Percentiles rank a stretch among this genome's conserved stretches.
phyloP scores from a whole-genome alignment of 2,888 invertebrate species.

The Encarsia formosa region DNA sequence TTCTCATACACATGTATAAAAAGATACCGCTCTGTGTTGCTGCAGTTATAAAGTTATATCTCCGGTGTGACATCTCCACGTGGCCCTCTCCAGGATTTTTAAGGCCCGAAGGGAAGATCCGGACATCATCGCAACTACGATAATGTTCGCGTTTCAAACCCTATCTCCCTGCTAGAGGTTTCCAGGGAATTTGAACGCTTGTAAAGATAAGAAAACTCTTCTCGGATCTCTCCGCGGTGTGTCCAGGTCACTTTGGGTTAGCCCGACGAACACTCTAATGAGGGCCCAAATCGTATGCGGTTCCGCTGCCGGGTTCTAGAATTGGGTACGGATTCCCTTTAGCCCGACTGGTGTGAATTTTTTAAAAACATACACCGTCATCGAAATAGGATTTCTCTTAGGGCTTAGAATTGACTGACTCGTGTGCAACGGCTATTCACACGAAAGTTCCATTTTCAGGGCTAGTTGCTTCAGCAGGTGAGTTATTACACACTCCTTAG shows the following conservation, averaged over 20 bases:
- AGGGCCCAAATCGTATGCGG: constrained; percentile 53
- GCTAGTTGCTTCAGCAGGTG: too few species aligned
- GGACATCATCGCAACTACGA: constrained; percentile 53
- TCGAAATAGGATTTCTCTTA: too few species aligned
- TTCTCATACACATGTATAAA: too few species aligned
- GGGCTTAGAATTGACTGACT: too few species aligned
- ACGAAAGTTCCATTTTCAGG: too few species aligned
- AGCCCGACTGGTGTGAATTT: constrained; percentile 54
- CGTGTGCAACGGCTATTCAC: too few species aligned
- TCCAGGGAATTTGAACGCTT: constrained; percentile 55
- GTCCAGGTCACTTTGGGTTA: constrained; percentile 57
- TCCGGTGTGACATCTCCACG: constrained; percentile 45
- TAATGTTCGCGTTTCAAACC: constrained; percentile 55
- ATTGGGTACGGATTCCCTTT: constrained; percentile 59
- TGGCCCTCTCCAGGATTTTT: constrained; percentile 52
- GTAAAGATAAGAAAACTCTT: constrained; percentile 56
- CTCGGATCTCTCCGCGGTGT: constrained; percentile 57
- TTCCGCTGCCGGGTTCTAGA: constrained; percentile 60
- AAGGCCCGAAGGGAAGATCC: constrained; percentile 53
- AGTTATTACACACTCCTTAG: too few species aligned
- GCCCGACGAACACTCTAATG: constrained; percentile 53
- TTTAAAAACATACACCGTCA: too few species aligned
- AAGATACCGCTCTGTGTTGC: too few species aligned
- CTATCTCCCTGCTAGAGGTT: constrained; percentile 56
- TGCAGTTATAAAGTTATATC: too few species aligned